These are phyloP conservation scores for Erebia ligea DNA, from an alignment of 2,888 invertebrate species.

Conservation along the genomic window DNA sequence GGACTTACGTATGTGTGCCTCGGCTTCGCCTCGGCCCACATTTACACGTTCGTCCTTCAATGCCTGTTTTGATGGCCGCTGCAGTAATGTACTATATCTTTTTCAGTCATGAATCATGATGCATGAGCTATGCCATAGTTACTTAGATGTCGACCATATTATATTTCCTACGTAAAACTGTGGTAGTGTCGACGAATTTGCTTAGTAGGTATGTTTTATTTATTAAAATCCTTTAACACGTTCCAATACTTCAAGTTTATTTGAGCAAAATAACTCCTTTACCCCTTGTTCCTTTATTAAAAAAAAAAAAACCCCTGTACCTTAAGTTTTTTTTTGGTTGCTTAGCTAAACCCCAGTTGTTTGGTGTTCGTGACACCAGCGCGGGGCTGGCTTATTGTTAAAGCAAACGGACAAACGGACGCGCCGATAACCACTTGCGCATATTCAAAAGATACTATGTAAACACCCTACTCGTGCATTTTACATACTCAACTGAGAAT, in stretches of 20 bases:
- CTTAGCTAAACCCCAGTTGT: constrained; percentile 59
- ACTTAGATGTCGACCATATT: too few species aligned
- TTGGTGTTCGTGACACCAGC: constrained; percentile 78
- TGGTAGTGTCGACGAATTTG: too few species aligned
- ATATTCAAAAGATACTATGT: constrained; percentile 75
- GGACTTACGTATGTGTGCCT: too few species aligned
- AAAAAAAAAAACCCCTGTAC: neutral
- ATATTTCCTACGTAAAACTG: too few species aligned
- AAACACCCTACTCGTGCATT: constrained; percentile 60
- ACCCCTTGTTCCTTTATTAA: neutral
- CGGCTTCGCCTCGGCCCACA: too few species aligned
- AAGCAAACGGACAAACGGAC: constrained; percentile 75
- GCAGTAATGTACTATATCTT: too few species aligned
- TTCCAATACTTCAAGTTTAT: neutral
- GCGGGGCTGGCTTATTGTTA: constrained; percentile 74
- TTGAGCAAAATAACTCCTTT: neutral
- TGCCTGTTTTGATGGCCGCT: too few species aligned
- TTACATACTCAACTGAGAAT: constrained; percentile 26
- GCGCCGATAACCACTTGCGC: constrained; percentile 75
- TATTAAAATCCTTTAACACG: neutral
- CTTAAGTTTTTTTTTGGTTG: neutral
- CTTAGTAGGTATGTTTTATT: neutral
- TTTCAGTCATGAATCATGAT: too few species aligned
- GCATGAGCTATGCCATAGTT: too few species aligned
- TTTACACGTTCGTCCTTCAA: too few species aligned